Evolutionary conservation across 2,113 vertebrate species (phyloP), one percentile per base, ranked within the genome.

Genomic region (Ia io): DNA sequence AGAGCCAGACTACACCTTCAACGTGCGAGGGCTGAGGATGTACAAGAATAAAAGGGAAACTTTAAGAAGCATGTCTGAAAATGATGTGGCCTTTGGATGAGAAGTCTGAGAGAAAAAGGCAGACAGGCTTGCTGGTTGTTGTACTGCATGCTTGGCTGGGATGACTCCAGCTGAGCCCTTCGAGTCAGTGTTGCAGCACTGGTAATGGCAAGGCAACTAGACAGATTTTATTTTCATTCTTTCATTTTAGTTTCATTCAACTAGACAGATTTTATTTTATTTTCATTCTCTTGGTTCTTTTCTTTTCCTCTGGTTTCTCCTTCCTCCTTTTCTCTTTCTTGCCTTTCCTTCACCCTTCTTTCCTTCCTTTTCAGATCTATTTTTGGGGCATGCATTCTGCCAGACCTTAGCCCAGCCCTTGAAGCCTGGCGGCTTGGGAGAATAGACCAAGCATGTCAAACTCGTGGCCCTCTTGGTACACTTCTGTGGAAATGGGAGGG

Each of bases 121-220:
- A 80, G 23, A 88, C 22, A 70, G 49, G n/a, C 35, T 53, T 69
- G n/a, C 23, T n/a, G 49, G 5, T 40, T 3, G 16, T 32, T 84
- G 28, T 35, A 6, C 47, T 3, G 18, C 10, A 4, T 53, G 6
- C 20, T 3, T 12, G 56, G 3, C 10, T 51, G 8, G 32, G 78
- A 5, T 8, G 22, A 49, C 6, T 42, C 11, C 9, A 3, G 4
- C 1, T 22, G 25, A 65, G 32, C 17, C 44, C 35, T 4, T 7
- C 0, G 28, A 28, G 13, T 5, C 25, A 35, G 37, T 1, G 14
- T 32, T 49, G 9, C 9, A 28, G 42, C 8, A 3, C 11, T 32
- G 23, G 47, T 1, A 37, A 63, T 18, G 49, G 71, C 42, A 63
- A 53, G 70, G 47, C 13, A 1, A 8, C 13, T 25, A 11, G 30